Percentiles rank a stretch among this genome's conserved stretches.
phyloP scores from a whole-genome alignment of 30 jellyfish, hydroid and myxozoan species.

The Clytia hemisphaerica region DNA sequence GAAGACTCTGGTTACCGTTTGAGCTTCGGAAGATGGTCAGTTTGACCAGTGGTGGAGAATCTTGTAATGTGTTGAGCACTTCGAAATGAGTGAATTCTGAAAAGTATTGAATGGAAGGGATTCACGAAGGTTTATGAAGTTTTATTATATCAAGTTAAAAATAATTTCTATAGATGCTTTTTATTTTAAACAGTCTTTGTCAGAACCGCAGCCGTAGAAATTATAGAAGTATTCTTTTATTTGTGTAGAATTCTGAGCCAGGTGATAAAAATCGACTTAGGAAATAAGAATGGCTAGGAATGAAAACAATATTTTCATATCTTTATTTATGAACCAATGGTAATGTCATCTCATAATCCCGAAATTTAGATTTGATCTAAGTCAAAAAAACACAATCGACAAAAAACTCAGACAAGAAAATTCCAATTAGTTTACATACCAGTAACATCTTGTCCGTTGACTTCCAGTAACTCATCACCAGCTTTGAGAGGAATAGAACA shows the following conservation, averaged over 20 bases:
- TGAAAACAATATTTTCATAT: no score
- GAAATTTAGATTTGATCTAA: not conserved
- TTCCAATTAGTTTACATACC: conserved; percentile 42
- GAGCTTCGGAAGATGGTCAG: conserved; percentile 42
- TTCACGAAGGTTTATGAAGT: no score
- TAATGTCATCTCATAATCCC: not conserved
- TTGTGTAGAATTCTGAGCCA: no score
- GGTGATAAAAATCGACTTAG: no score
- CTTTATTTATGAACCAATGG: no score
- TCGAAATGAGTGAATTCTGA: conserved; percentile 61
- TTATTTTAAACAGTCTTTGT: no score
- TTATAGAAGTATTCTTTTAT: no score
- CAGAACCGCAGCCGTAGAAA: no score
- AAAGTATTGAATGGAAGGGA: not conserved
- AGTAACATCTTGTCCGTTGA: conserved; percentile 39
- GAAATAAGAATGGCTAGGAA: no score
- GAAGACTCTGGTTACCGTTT: conserved; percentile 34
- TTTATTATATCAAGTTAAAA: no score
- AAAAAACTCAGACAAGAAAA: not conserved
- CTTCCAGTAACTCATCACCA: conserved; percentile 81
- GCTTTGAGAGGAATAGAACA: conserved; percentile 48
- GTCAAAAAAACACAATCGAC: not conserved
- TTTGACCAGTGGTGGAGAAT: conserved; percentile 91
- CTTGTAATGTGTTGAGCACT: conserved; percentile 54
- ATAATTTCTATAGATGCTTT: no score